A percentile compares a stretch with the other conserved stretches of the same genome.
Evolutionary conservation across 53 echinoderm and acorn worm species (phyloP).

Genomic region (Antedon mediterranea): DNA sequence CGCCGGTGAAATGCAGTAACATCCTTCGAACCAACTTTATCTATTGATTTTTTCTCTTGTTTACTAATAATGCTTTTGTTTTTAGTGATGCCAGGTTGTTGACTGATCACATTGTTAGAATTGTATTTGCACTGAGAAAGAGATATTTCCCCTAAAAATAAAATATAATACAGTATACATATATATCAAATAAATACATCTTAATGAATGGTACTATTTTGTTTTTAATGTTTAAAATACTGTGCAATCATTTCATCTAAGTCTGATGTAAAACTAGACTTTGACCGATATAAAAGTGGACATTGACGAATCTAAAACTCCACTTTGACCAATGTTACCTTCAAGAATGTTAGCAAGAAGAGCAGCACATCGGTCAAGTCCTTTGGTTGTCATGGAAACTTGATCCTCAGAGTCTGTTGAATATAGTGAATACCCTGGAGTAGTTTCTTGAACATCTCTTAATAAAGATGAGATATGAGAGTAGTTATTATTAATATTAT

Average conservation of each 20-base stretch:
- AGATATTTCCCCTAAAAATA: neutral
- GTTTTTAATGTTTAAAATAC: too few species aligned
- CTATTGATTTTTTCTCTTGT: neutral
- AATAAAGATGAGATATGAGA: too few species aligned
- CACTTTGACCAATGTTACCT: neutral
- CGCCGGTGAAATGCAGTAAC: neutral
- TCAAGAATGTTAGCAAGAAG: constrained; percentile 79
- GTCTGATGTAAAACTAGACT: too few species aligned
- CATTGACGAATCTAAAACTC: too few species aligned
- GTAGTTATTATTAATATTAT: too few species aligned
- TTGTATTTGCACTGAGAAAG: neutral
- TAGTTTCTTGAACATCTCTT: too few species aligned
- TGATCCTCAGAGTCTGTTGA: constrained; percentile 61
- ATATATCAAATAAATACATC: neutral
- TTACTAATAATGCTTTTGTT: neutral
- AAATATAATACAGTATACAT: neutral
- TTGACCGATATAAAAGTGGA: too few species aligned
- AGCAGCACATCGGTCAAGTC: constrained; percentile 76
- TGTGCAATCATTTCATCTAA: too few species aligned
- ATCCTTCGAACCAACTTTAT: neutral
- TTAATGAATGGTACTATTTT: too few species aligned
- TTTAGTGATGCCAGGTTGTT: neutral
- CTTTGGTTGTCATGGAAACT: constrained; percentile 35
- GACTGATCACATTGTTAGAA: neutral
- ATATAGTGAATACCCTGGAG: constrained; percentile 61